These are phyloP conservation scores for Brachionus calyciflorus DNA, from an alignment of 1,140 invertebrate species.

Conservation along the genomic window DNA sequence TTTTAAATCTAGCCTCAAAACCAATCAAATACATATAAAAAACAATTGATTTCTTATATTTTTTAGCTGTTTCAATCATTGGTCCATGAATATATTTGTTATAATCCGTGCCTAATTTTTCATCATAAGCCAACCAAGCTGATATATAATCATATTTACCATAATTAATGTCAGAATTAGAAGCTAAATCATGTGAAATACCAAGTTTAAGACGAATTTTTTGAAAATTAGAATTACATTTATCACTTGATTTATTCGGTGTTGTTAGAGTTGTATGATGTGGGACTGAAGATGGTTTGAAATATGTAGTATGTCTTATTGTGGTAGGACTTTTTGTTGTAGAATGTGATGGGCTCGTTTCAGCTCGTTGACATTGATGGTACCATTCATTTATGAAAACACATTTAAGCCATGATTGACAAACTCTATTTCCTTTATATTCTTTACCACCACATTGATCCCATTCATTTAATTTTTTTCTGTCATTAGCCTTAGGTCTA, in stretches of 20 bases:
- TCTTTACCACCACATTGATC: not conserved
- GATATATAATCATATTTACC: constrained; percentile 27
- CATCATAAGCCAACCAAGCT: not conserved
- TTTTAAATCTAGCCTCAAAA: not conserved
- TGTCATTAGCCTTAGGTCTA: not conserved
- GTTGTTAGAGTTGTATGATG: too few species aligned
- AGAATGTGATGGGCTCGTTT: too few species aligned
- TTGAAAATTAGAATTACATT: not conserved
- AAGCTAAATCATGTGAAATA: constrained; percentile 8
- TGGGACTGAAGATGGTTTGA: too few species aligned
- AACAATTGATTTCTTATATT: not conserved
- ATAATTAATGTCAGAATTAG: not conserved
- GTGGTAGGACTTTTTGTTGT: too few species aligned
- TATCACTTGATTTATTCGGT: too few species aligned
- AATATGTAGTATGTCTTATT: too few species aligned
- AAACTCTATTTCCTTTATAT: not conserved
- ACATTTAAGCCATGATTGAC: not conserved
- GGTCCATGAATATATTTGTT: constrained; percentile 13
- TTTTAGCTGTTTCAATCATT: not conserved
- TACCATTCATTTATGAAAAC: not conserved
- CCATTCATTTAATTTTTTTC: not conserved
- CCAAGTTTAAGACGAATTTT: not conserved
- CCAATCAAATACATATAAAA: constrained; percentile 39
- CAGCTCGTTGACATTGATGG: too few species aligned
- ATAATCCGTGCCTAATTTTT: not conserved